These are phyloP conservation scores for Drosophila orena DNA, from an alignment of 1,140 invertebrate genomes.

Conservation along the genomic window DNA sequence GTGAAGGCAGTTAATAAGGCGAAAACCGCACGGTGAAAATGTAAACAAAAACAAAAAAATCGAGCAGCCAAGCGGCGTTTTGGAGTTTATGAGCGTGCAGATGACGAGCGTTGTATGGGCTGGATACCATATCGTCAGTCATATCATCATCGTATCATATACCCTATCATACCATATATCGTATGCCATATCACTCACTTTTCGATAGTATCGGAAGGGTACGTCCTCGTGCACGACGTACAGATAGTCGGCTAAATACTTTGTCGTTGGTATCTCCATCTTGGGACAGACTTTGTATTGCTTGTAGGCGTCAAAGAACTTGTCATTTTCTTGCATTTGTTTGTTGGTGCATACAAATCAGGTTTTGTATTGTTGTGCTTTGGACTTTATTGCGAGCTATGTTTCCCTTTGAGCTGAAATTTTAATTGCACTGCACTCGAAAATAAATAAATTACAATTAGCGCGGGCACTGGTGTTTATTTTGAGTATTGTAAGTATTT, in stretches of 20 bases:
- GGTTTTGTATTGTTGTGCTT: slow-evolving; percentile 8
- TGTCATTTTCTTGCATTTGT: slow-evolving; percentile 85
- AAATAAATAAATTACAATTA: slow-evolving; percentile 39
- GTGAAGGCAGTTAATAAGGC: slow-evolving; percentile 76
- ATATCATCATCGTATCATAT: too few species aligned
- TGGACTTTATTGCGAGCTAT: slow-evolving; percentile 13
- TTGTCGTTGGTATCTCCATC: slow-evolving; percentile 84
- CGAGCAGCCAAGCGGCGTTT: slow-evolving; percentile 40
- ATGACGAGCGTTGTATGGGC: slow-evolving; percentile 28
- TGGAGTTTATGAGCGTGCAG: slow-evolving; percentile 49
- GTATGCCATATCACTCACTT: slow-evolving; percentile 72
- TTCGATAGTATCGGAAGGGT: slow-evolving; percentile 84
- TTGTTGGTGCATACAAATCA: slow-evolving; percentile 51
- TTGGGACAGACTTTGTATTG: slow-evolving; percentile 84
- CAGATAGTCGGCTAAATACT: slow-evolving; percentile 84
- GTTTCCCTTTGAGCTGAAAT: slow-evolving; percentile 20
- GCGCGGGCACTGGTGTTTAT: background rate
- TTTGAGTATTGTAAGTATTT: background rate
- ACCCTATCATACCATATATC: slow-evolving; percentile 7
- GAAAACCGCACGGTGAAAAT: slow-evolving; percentile 80
- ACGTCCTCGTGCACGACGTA: slow-evolving; percentile 84
- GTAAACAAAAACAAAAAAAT: slow-evolving; percentile 77
- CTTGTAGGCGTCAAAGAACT: slow-evolving; percentile 76
- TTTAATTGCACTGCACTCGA: slow-evolving; percentile 36
- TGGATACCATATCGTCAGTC: background rate